Evolutionary conservation across 2,888 invertebrate genomes (phyloP).

Genomic region (Malachius bipustulatus): DNA sequence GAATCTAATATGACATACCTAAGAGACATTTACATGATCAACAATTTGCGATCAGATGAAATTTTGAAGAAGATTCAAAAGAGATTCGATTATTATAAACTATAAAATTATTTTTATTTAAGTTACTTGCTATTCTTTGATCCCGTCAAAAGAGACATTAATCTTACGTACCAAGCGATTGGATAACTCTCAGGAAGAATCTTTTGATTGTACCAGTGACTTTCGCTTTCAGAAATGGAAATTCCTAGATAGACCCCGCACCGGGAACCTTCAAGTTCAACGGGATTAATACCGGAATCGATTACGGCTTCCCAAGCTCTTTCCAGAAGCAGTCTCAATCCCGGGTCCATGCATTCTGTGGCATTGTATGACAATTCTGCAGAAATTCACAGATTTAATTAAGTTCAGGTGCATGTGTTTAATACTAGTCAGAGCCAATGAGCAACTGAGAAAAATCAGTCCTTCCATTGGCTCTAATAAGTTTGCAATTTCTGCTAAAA

Average conservation of each 20-base stretch:
- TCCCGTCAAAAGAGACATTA: too few relatives aligned
- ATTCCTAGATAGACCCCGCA: conserved; percentile 21
- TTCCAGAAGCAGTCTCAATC: conserved; percentile 23
- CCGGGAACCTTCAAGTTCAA: conserved; percentile 21
- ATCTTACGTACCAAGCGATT: not conserved
- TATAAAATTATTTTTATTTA: too few relatives aligned
- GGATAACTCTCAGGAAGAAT: not conserved
- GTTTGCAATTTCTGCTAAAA: not conserved
- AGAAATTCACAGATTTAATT: conserved; percentile 5
- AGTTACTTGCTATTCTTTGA: too few relatives aligned
- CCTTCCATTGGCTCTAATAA: not conserved
- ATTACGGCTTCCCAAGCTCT: conserved; percentile 22
- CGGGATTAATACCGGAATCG: conserved; percentile 24
- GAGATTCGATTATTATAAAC: too few relatives aligned
- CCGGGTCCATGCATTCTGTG: conserved; percentile 23
- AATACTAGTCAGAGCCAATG: too few relatives aligned
- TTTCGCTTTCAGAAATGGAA: conserved; percentile 9
- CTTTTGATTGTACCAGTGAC: not conserved
- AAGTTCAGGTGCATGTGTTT: too few relatives aligned
- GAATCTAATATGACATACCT: too few relatives aligned
- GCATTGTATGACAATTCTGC: conserved; percentile 22
- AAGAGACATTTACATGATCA: too few relatives aligned
- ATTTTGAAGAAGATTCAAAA: too few relatives aligned
- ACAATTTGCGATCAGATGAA: too few relatives aligned
- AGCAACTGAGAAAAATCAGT: too few relatives aligned